Base-by-base conservation (phyloP, 1,140 invertebrate genomes). In the Telenomus remus region DNA sequence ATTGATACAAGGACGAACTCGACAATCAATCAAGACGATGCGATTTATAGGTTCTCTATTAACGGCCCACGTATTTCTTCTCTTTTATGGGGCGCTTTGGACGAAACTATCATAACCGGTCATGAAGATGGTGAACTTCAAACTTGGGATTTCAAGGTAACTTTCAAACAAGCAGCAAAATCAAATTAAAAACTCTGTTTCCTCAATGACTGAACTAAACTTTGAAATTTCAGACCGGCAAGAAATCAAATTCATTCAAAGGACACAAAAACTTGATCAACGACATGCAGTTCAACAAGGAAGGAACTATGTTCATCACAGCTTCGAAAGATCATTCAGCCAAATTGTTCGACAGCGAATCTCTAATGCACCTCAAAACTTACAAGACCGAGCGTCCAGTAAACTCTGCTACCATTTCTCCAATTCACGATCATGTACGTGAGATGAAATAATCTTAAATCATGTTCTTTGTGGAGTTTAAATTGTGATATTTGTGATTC, bases 371-470 rank as follows among this genome's bases (percentile, higher is more conserved):
- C 14, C 83, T 99, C 33, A 99, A 99, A 86, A 95, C 95, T 6
- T 99, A 97, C 86, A 97, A 97, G 87, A 98, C 97, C 11, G 97
- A 99, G 81, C 89, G 97, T 75, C 97, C 97, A 6, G 95, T 99
- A 0, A 99, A 99, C 85, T 98, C 97, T 14, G 98, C 97, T 8
- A 94, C 97, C 6, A 94, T 99, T 66, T 98, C 97, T 65, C 97
- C 98, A 0, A 95, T 96, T 73, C 87, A 92, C 64, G 96, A 98
- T 87, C 97, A 99, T 90, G 97, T 94, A 85, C 14, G 35, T 35
- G 6, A 27, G n/a, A 33, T 33, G 12, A 49, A 16, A 11, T 61
- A 16, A 33, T 33, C 27, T 44, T 44, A n/a, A n/a, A n/a, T n/a
- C n/a, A n/a, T n/a, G n/a, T n/a, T n/a, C n/a, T n/a, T n/a, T n/a